Evolutionary conservation across 2,113 vertebrate genomes (phyloP).

Genomic region (Natator depressus): DNA sequence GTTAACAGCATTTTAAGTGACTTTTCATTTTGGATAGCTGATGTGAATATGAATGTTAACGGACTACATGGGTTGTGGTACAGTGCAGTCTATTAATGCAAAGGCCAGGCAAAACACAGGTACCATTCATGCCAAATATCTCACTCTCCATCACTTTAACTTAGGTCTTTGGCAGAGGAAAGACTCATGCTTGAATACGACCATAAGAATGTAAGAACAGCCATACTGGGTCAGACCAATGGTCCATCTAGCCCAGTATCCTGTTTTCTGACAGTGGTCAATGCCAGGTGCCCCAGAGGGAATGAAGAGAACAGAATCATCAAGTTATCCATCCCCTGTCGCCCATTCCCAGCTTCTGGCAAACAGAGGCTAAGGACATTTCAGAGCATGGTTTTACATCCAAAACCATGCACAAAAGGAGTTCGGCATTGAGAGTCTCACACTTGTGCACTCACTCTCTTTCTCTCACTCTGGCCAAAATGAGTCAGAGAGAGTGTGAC

Average conservation of each 20-base stretch:
- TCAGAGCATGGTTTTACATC: no score
- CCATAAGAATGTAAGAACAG: not conserved
- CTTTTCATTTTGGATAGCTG: slow-evolving; percentile 21
- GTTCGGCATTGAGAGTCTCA: no score
- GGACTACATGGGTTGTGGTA: not conserved
- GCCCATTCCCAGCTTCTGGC: no score
- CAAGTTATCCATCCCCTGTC: no score
- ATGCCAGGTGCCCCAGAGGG: no score
- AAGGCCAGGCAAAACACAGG: not conserved
- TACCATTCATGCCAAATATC: slow-evolving; percentile 13
- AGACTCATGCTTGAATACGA: not conserved
- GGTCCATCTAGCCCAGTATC: not conserved
- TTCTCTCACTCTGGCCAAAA: not conserved
- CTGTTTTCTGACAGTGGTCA: not conserved
- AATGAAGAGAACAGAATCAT: no score
- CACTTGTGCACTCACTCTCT: not conserved
- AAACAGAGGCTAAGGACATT: no score
- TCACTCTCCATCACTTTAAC: slow-evolving; percentile 13
- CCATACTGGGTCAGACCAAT: not conserved
- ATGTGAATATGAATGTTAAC: slow-evolving; percentile 41
- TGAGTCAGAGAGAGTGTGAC: no score
- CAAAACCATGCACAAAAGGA: no score
- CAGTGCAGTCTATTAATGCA: not conserved
- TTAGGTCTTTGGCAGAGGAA: not conserved
- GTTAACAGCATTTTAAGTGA: slow-evolving; percentile 1